Conservation (phyloP, 2,113 vertebrate species). For the Rafetus swinhoei region DNA sequence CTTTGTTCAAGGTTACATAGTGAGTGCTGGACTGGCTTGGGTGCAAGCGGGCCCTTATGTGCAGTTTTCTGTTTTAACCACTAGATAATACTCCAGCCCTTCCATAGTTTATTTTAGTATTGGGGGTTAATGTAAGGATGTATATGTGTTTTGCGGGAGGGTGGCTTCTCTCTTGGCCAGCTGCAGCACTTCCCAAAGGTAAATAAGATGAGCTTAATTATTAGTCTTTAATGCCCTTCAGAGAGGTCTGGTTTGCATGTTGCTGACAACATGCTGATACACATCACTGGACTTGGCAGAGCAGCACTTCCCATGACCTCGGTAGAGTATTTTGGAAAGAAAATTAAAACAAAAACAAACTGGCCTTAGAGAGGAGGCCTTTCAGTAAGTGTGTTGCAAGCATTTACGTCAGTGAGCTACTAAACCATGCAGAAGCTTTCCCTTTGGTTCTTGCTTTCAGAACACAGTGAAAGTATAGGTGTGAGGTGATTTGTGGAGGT, state of each 20-base stretch:
- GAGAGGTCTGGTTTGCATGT: slow-evolving; percentile 26
- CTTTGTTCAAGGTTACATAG: not conserved
- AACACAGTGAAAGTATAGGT: not conserved
- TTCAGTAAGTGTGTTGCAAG: slow-evolving; percentile 55
- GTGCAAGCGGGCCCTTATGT: not conserved
- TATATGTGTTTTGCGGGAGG: not conserved
- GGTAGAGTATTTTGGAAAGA: slow-evolving; percentile 51
- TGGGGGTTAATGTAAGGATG: not conserved
- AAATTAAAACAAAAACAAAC: slow-evolving; percentile 45
- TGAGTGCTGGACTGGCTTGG: not conserved
- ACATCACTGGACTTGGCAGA: slow-evolving; percentile 56
- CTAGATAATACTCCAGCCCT: not conserved
- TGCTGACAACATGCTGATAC: slow-evolving; percentile 48
- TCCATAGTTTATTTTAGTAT: not conserved
- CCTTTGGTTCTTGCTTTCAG: not conserved
- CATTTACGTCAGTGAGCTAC: slow-evolving; percentile 52
- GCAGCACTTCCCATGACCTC: slow-evolving; percentile 71
- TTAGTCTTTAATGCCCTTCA: not conserved
- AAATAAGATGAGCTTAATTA: not conserved
- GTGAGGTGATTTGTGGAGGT: slow-evolving; percentile 12
- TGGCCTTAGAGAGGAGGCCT: slow-evolving; percentile 36
- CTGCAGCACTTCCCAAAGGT: not conserved
- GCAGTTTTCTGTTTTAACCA: not conserved
- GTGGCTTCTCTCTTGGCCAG: not conserved
- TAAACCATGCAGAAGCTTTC: not conserved